These are phyloP conservation scores for Shinisaurus crocodilurus DNA, from an alignment of 2,113 vertebrate species.

Conservation along the genomic window DNA sequence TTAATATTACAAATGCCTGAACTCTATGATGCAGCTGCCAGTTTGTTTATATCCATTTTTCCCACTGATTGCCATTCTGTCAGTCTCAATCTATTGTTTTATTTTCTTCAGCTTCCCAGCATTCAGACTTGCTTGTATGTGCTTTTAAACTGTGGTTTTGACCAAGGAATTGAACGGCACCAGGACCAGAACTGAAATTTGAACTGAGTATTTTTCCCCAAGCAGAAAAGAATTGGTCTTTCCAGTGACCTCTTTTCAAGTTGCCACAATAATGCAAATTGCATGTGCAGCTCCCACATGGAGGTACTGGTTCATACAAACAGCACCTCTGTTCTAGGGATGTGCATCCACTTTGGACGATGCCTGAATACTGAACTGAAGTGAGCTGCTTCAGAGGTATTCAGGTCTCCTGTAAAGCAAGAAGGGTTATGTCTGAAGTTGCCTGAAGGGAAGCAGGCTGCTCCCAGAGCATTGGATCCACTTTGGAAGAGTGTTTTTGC, in stretches of 20 bases:
- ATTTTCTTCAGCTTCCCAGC: neutral
- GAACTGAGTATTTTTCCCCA: neutral
- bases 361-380: no score
- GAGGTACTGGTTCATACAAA: neutral
- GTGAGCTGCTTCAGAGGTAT: no score
- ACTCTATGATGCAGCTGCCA: neutral
- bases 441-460: no score
- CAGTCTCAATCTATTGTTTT: conserved; percentile 1
- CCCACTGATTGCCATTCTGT: neutral
- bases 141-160: neutral
- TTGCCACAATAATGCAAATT: neutral
- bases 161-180: neutral
- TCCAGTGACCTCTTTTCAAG: neutral
- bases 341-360: no score
- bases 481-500: neutral
- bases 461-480: neutral
- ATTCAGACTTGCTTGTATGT: neutral
- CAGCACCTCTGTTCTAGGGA: neutral
- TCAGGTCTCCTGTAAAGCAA: no score
- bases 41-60: conserved; percentile 10
- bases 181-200: neutral
- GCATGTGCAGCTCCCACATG: neutral
- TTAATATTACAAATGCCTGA: conserved; percentile 24
- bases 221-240: neutral
- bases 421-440: no score